phyloP scores from a whole-genome alignment of 2,888 invertebrate species.

The Caradrina clavipalpis region DNA sequence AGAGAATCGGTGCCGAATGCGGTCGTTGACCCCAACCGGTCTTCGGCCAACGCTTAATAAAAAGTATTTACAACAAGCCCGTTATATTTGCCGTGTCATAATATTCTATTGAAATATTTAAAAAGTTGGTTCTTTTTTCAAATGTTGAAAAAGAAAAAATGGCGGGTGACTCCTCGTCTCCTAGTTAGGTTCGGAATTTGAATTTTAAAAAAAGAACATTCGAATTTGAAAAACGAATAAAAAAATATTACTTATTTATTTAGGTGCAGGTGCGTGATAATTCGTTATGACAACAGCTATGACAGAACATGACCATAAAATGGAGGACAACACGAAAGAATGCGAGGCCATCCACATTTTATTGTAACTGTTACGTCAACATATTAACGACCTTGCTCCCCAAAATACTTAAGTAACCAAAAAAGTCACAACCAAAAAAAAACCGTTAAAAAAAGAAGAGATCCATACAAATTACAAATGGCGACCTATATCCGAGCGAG shows the following conservation, averaged over 20 bases:
- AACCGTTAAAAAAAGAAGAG: conserved; percentile 62
- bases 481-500: conserved; percentile 74
- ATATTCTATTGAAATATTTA: conserved; percentile 61
- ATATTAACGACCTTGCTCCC: conserved; percentile 62
- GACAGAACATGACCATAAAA: conserved; percentile 22
- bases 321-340: conserved; percentile 41
- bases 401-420: conserved; percentile 50
- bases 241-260: neutral
- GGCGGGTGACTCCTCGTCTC: neutral
- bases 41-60: conserved; percentile 61
- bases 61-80: conserved; percentile 68
- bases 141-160: conserved; percentile 24
- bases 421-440: conserved; percentile 52
- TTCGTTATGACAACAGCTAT: conserved; percentile 16
- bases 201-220: neutral
- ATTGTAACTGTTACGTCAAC: conserved; percentile 48
- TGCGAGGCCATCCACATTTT: conserved; percentile 44
- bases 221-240: too few relatives aligned
- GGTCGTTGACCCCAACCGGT: conserved; percentile 80
- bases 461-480: conserved; percentile 79
- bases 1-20: conserved; percentile 74
- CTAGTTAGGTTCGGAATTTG: conserved; percentile 30
- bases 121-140: conserved; percentile 38
- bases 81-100: conserved; percentile 70
- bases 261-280: neutral